Evolutionary conservation across 2,797 vertebrate species (phyloP).

Genomic region (Pseudomugil tenellus): DNA sequence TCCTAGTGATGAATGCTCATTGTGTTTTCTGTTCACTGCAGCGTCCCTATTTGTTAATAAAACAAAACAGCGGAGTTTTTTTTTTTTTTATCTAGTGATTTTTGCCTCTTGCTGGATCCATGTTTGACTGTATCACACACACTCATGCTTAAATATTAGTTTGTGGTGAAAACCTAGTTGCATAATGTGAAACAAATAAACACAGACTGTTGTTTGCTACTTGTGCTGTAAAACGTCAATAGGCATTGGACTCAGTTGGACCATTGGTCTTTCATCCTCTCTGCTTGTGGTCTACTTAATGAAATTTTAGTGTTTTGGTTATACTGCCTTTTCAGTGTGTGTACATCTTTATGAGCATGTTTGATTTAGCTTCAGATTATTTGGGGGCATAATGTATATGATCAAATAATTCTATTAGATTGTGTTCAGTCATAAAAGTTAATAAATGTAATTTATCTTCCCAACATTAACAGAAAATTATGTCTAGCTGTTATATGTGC

Average conservation of each 20-base stretch:
- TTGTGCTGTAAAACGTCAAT: not conserved
- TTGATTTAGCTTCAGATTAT: not conserved
- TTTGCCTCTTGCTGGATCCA: not conserved
- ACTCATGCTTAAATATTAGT: not conserved
- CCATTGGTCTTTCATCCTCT: not conserved
- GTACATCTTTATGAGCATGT: not conserved
- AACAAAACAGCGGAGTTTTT: no score
- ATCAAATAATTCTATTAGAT: not conserved
- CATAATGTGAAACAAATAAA: not conserved
- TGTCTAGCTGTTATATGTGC: not conserved
- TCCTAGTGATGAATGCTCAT: no score
- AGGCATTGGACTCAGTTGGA: not conserved
- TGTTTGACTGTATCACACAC: not conserved
- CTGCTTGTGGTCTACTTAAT: not conserved
- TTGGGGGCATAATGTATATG: not conserved
- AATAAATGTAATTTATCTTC: not conserved
- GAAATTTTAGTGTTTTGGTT: not conserved
- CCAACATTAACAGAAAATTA: not conserved
- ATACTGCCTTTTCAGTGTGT: not conserved
- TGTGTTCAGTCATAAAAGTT: no score
- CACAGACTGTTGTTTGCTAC: not conserved
- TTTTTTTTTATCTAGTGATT: not conserved
- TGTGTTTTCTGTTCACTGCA: no score
- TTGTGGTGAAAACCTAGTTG: conserved; percentile 2
- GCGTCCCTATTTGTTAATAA: not conserved